A percentile compares a stretch with the other conserved stretches of the same genome.
These are phyloP conservation scores for Chouioia cunea DNA, from an alignment of 2,888 invertebrate genomes.

Conservation along the genomic window DNA sequence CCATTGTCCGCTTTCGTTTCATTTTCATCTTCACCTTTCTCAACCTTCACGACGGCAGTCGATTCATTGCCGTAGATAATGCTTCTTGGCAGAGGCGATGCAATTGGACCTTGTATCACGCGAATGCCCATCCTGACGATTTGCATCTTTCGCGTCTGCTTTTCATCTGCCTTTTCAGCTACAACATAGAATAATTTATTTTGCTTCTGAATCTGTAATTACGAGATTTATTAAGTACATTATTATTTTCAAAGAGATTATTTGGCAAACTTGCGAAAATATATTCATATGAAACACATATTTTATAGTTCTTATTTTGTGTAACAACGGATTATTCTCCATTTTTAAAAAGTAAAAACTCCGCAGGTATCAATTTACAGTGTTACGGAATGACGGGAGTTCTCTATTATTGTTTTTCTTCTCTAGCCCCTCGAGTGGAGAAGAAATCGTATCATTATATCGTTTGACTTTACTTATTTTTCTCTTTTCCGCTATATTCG, in stretches of 20 bases:
- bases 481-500: too few species aligned
- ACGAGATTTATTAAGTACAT: too few species aligned
- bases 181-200: constrained; percentile 41
- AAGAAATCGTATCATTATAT: constrained; percentile 22
- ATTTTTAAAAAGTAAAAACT: too few species aligned
- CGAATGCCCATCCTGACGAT: constrained; percentile 86
- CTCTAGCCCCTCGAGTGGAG: background rate
- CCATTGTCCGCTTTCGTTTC: constrained; percentile 40
- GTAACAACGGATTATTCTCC: too few species aligned
- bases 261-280: too few species aligned
- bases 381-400: too few species aligned
- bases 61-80: constrained; percentile 33
- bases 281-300: too few species aligned
- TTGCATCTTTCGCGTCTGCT: constrained; percentile 82
- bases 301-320: too few species aligned
- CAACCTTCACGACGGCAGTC: background rate
- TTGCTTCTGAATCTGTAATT: too few species aligned
- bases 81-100: constrained; percentile 52
- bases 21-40: constrained; percentile 11
- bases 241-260: too few species aligned
- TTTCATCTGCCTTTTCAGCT: constrained; percentile 89
- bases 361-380: too few species aligned
- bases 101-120: constrained; percentile 77
- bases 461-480: background rate
- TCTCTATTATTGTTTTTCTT: too few species aligned